Conservation (phyloP, 1,140 invertebrate species). For the Vanessa atalanta region DNA sequence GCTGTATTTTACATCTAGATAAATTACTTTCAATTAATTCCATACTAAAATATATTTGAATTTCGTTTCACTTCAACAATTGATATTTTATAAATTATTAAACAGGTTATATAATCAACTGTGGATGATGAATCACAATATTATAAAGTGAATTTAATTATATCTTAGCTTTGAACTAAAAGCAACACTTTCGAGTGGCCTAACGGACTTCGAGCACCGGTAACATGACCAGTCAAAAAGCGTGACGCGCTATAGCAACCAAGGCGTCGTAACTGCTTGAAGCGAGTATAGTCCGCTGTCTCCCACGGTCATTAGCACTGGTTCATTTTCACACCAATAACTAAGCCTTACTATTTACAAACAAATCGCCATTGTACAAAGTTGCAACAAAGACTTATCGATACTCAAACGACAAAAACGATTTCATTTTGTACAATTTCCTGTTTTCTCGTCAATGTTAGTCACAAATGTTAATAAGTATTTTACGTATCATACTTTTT, state of each 20-base stretch:
- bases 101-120: neutral
- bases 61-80: too few relatives aligned
- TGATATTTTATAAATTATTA: neutral
- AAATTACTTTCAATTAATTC: too few relatives aligned
- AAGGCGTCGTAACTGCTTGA: conserved; percentile 21
- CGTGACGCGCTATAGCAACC: conserved; percentile 39
- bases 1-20: neutral
- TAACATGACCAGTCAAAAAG: conserved; percentile 49
- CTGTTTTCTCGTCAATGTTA: too few relatives aligned
- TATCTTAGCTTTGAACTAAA: conserved; percentile 25
- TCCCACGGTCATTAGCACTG: conserved; percentile 17
- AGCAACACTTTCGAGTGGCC: conserved; percentile 39
- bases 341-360: neutral
- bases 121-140: neutral
- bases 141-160: conserved; percentile 4
- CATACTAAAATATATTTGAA: too few relatives aligned
- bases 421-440: neutral
- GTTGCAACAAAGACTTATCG: neutral
- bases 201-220: conserved; percentile 53
- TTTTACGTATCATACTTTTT: too few relatives aligned
- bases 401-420: neutral
- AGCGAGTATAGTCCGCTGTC: neutral
- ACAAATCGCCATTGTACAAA: conserved; percentile 1
- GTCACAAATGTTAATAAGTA: too few relatives aligned
- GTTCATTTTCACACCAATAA: neutral